A percentile compares a stretch with the other conserved stretches of the same genome.
These are phyloP conservation scores for Brachyopa scutellaris DNA, from an alignment of 2,888 invertebrate genomes.

Conservation along the genomic window DNA sequence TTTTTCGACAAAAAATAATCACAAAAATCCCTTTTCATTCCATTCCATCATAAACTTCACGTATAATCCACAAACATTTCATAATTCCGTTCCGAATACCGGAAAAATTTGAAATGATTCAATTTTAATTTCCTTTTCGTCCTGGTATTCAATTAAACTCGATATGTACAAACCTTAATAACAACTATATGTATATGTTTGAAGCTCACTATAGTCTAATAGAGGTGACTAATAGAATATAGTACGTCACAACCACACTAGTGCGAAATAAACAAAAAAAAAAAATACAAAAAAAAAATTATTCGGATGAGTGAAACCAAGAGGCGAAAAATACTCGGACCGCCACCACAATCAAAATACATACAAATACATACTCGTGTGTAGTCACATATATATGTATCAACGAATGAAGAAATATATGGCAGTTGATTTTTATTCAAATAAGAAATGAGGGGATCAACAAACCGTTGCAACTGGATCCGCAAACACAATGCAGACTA, in stretches of 20 bases:
- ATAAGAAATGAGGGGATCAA: constrained; percentile 65
- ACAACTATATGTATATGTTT: not conserved
- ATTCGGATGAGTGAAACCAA: not conserved
- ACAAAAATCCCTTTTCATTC: not conserved
- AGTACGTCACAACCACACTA: not conserved
- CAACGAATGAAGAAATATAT: constrained; percentile 27
- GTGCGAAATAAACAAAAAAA: not conserved
- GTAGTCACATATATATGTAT: not conserved
- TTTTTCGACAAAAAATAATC: not conserved
- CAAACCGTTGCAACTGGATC: constrained; percentile 87
- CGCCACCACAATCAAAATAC: too few species aligned
- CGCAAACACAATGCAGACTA: constrained; percentile 87
- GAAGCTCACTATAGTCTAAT: too few species aligned
- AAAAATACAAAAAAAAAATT: too few species aligned
- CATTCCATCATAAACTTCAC: not conserved
- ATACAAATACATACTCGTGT: not conserved
- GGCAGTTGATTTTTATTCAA: constrained; percentile 67
- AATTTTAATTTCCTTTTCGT: not conserved
- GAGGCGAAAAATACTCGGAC: not conserved
- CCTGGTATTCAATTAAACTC: not conserved
- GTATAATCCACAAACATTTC: too few species aligned
- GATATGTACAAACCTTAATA: constrained; percentile 6
- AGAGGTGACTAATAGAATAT: constrained; percentile 36
- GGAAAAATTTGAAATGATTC: not conserved
- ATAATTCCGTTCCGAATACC: too few species aligned